Percentiles rank a stretch among this genome's conserved stretches.
phyloP scores from a whole-genome alignment of 2,113 vertebrate species.

The Peromyscus polionotus region DNA sequence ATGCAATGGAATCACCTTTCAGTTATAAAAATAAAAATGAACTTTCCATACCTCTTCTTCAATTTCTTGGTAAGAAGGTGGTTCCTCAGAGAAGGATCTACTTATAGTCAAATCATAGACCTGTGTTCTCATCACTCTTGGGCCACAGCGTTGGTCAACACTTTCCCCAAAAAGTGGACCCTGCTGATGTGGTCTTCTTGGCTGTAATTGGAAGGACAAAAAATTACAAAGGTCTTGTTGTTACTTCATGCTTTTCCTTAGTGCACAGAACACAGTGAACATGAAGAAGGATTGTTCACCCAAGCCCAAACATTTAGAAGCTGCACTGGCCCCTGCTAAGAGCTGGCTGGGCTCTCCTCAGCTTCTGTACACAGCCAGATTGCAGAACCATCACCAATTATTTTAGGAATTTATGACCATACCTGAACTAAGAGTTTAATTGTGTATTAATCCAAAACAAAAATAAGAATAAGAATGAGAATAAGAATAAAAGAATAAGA shows the following conservation, averaged over 20 bases:
- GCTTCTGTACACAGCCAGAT: not conserved
- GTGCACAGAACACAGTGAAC: not conserved
- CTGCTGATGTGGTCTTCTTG: slow-evolving; percentile 83
- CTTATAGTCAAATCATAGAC: not conserved
- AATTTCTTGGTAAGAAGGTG: slow-evolving; percentile 83
- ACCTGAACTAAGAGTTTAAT: not conserved
- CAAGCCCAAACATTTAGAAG: not conserved
- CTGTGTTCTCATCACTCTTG: not conserved
- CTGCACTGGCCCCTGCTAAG: no score
- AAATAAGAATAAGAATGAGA: no score
- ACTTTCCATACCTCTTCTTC: slow-evolving; percentile 90
- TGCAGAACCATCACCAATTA: not conserved
- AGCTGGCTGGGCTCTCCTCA: not conserved
- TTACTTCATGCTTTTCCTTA: not conserved
- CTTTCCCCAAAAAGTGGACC: not conserved
- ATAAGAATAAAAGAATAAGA: no score
- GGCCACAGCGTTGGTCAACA: not conserved
- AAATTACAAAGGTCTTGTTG: not conserved
- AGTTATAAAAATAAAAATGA: not conserved
- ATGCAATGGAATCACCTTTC: not conserved
- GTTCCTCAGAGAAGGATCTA: slow-evolving; percentile 79
- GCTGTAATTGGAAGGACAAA: slow-evolving; percentile 88
- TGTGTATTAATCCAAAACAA: not conserved
- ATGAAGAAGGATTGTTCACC: not conserved
- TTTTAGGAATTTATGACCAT: not conserved